Evolutionary conservation across 2,113 vertebrate genomes (phyloP).

Genomic region (Calyptommatus sinebrachiatus): DNA sequence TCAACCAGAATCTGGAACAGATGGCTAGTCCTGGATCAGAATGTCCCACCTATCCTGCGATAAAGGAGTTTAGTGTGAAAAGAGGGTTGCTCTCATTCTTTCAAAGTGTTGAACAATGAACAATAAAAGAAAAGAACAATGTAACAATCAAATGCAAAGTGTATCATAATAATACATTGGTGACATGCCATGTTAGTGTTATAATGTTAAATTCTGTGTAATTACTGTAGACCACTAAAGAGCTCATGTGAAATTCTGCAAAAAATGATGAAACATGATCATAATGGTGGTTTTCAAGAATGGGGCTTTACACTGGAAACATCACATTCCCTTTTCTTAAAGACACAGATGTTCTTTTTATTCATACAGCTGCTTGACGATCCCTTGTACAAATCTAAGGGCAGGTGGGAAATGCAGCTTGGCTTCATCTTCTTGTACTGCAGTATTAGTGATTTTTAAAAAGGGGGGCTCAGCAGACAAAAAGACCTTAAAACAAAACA

Average conservation of each 20-base stretch:
- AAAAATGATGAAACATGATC: neutral
- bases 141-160: neutral
- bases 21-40: too few species aligned
- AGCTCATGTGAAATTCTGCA: neutral
- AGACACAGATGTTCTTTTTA: slow-evolving; percentile 15
- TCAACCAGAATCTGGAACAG: too few species aligned
- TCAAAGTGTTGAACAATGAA: neutral
- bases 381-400: slow-evolving; percentile 18
- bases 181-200: neutral
- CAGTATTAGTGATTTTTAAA: slow-evolving; percentile 10
- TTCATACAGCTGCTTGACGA: slow-evolving; percentile 18
- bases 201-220: slow-evolving; percentile 12
- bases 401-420: slow-evolving; percentile 27
- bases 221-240: neutral
- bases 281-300: neutral
- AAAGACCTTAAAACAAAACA: slow-evolving; percentile 33
- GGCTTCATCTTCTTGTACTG: slow-evolving; percentile 13
- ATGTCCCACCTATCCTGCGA: too few species aligned
- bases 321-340: neutral
- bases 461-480: slow-evolving; percentile 19
- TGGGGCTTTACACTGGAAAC: neutral
- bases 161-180: neutral
- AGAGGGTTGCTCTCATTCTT: neutral
- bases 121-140: neutral
- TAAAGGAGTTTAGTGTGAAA: too few species aligned